A percentile compares a stretch with the other conserved stretches of the same genome.
phyloP scores from a whole-genome alignment of 2,888 invertebrate species.

The Nemotelus nigrinus region DNA sequence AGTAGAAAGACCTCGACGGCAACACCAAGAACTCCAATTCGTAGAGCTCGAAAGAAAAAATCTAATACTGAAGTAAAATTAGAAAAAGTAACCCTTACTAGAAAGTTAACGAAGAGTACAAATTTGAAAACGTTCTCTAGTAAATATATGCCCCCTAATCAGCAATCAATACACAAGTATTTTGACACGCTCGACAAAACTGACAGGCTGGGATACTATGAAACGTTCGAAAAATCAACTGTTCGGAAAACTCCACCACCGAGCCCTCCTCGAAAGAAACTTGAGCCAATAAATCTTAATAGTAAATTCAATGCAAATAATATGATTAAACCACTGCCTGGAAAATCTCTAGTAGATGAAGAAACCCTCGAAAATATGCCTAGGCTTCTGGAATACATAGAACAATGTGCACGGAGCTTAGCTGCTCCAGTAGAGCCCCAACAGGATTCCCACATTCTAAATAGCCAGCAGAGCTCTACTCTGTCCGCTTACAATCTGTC shows the following conservation, averaged over 20 bases:
- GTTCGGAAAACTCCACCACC: not conserved
- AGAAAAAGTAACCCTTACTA: not conserved
- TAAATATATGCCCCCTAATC: slow-evolving; percentile 46
- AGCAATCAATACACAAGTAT: slow-evolving; percentile 45
- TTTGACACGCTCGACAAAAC: slow-evolving; percentile 30
- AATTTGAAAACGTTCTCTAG: slow-evolving; percentile 47
- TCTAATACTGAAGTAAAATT: not conserved
- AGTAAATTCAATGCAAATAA: not conserved
- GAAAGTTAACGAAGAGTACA: slow-evolving; percentile 48
- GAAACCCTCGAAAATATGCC: slow-evolving; percentile 32
- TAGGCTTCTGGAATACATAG: not conserved
- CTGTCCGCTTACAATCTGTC: too few relatives aligned
- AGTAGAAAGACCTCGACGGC: not conserved
- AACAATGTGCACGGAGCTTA: not conserved
- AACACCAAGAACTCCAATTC: not conserved
- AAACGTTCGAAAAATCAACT: slow-evolving; percentile 46
- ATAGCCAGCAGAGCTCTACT: too few relatives aligned
- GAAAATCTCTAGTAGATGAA: not conserved
- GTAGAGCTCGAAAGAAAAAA: not conserved
- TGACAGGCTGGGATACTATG: slow-evolving; percentile 41
- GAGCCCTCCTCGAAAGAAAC: slow-evolving; percentile 18
- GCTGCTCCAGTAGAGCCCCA: not conserved
- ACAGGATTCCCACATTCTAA: not conserved
- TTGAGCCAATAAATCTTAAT: slow-evolving; percentile 16
- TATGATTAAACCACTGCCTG: not conserved